A percentile compares a stretch with the other conserved stretches of the same genome.
Evolutionary conservation across 2,113 vertebrate species (phyloP).

Genomic region (Eulemur rufifrons): DNA sequence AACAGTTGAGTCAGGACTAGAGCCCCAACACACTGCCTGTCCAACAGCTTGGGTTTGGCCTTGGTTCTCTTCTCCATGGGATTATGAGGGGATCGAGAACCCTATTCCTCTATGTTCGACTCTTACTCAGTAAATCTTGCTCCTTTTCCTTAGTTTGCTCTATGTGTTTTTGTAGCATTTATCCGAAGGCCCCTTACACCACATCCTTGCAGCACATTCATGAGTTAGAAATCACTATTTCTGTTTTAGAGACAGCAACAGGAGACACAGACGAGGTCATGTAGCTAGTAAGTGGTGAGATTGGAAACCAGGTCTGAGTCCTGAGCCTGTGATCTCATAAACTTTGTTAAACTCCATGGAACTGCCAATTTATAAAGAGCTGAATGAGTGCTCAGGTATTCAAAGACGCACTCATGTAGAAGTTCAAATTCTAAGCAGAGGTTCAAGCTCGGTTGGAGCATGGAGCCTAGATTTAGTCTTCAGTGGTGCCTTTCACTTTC

Average conservation of each 20-base stretch:
- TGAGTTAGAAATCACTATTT: not conserved
- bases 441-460: not conserved
- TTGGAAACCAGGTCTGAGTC: not conserved
- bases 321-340: not conserved
- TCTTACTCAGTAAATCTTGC: not conserved
- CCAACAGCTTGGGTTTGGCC: not conserved
- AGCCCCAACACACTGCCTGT: not conserved
- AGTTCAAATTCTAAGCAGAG: not conserved
- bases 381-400: not conserved
- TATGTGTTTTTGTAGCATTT: not conserved
- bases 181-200: not conserved
- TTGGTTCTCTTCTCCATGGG: not conserved
- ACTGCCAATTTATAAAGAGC: not conserved
- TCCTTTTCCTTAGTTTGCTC: not conserved
- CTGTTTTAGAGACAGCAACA: not conserved
- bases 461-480: not conserved
- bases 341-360: not conserved
- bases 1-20: not conserved
- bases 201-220: not conserved
- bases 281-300: not conserved
- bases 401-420: not conserved
- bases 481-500: not conserved
- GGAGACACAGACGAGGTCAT: not conserved
- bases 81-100: not conserved
- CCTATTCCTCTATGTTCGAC: not conserved